phyloP scores from a whole-genome alignment of 2,797 vertebrate species.

The Manis javanica region DNA sequence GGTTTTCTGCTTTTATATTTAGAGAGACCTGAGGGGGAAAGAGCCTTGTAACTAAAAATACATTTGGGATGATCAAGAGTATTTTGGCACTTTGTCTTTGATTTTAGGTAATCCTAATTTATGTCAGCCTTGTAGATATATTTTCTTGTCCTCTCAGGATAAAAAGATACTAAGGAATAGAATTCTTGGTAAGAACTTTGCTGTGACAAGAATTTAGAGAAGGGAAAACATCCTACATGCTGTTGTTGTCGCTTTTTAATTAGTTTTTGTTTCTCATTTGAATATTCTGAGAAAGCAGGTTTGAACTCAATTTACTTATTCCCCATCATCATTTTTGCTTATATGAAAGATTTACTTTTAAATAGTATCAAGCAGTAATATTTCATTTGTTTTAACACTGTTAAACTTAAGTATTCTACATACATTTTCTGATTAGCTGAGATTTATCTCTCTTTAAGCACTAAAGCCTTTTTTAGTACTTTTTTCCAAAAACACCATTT shows the following conservation, averaged over 20 bases:
- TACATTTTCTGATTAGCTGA: not conserved
- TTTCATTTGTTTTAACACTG: not conserved
- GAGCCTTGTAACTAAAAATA: not conserved
- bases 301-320: not conserved
- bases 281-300: not conserved
- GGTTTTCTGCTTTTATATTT: slow-evolving; percentile 8
- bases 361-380: not conserved
- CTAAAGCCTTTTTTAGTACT: not conserved
- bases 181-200: not conserved
- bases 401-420: not conserved
- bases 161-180: not conserved
- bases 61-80: not conserved
- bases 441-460: not conserved
- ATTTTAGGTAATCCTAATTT: not conserved
- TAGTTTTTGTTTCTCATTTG: slow-evolving; percentile 17
- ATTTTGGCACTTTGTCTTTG: not conserved
- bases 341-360: not conserved
- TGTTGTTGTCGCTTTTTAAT: not conserved
- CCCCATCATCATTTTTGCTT: not conserved
- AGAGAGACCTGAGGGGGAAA: not conserved
- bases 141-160: slow-evolving; percentile 14
- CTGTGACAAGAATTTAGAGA: not conserved
- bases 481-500: not conserved
- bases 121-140: not conserved
- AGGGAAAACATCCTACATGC: not conserved